phyloP scores from a whole-genome alignment of 2,888 invertebrate species.

The Mesochorus sp. region DNA sequence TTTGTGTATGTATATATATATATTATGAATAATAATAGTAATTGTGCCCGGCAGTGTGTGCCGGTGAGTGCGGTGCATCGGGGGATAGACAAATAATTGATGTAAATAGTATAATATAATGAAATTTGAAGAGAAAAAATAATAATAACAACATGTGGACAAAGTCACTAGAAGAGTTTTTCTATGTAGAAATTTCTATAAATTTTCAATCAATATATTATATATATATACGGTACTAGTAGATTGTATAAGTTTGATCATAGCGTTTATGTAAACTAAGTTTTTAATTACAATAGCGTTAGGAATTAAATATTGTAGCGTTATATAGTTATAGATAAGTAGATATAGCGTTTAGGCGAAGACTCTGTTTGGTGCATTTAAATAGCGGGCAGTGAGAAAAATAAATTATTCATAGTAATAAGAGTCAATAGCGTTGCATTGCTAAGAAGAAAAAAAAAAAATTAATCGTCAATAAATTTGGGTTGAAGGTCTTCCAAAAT shows the following conservation, averaged over 20 bases:
- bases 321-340: slow-evolving; percentile 30
- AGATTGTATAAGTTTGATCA: slow-evolving; percentile 16
- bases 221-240: slow-evolving; percentile 33
- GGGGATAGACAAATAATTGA: slow-evolving; percentile 48
- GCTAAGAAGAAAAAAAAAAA: not conserved
- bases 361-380: slow-evolving; percentile 49
- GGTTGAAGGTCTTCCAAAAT: not conserved
- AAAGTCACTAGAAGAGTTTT: slow-evolving; percentile 29
- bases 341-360: slow-evolving; percentile 51
- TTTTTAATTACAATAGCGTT: slow-evolving; percentile 51
- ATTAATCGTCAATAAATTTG: not conserved
- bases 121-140: slow-evolving; percentile 3
- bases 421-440: slow-evolving; percentile 21
- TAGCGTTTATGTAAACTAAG: slow-evolving; percentile 45
- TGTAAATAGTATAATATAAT: slow-evolving; percentile 36
- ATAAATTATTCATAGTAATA: slow-evolving; percentile 31
- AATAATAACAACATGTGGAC: slow-evolving; percentile 17
- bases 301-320: slow-evolving; percentile 27
- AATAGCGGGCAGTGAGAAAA: slow-evolving; percentile 49
- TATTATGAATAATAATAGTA: slow-evolving; percentile 57
- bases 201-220: slow-evolving; percentile 36
- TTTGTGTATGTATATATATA: slow-evolving; percentile 58
- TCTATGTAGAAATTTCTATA: slow-evolving; percentile 29
- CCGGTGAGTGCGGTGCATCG: slow-evolving; percentile 72
- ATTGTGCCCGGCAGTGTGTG: slow-evolving; percentile 66